Evolutionary conservation across 2,113 vertebrate species (phyloP), one percentile per base, ranked within the genome.

Genomic region (Epinephelus fuscoguttatus): DNA sequence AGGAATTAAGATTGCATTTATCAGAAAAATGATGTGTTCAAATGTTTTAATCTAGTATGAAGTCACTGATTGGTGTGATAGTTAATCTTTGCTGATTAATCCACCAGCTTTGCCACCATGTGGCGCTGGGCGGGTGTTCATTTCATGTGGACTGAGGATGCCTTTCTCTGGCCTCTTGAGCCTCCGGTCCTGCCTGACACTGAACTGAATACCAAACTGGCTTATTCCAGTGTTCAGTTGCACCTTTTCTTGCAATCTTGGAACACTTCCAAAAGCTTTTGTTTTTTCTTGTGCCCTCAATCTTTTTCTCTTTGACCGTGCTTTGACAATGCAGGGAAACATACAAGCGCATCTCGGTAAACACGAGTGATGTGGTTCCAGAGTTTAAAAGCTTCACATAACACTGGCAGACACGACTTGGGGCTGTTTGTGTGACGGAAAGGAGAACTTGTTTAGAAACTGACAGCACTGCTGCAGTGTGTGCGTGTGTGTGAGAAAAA

Each of bases 401-500:
- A 88, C 88, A 88, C 85, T 90, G 87, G 88, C 81, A 91, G 90
- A 93, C 89, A 89, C 86, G 81, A 93, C 92, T 94, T 78, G 86
- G 66, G 93, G 92, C 89, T 93, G 90, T 93, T 93, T 93, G 91
- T 90, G 91, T 89, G 89, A 93, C 86, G 81, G 84, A 91, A 90
- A 91, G 88, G 91, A 93, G 88, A 93, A 92, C 72, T 93, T 93
- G 90, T 92, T 94, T 88, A 92, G 85, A 86, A 89, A 91, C 89
- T 92, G 92, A 93, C 88, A 92, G 87, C 83, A 42, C 72, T 84
- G 60, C 37, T 30, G 86, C 15, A 84, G 25, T 76, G 57, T 80
- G 79, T 81, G 73, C 80, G 72, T 45, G 63, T 50, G 59, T 53
- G 78, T 30, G 59, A 78, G 60, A 4, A 10, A 23, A n/a, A 63